Base-by-base conservation (phyloP, 2,888 invertebrate genomes). In the Dynastes hyllus region DNA sequence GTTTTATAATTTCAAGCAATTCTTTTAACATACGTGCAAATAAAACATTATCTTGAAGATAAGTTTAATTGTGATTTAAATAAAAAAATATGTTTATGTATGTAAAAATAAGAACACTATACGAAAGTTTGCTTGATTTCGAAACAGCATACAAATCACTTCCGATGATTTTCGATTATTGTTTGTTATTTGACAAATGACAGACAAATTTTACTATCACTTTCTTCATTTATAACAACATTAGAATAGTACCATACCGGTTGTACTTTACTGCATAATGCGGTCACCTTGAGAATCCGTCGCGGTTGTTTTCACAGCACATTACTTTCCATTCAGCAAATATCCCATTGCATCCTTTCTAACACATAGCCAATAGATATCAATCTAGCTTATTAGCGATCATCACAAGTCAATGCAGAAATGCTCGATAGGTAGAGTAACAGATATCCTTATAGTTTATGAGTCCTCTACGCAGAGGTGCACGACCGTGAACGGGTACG, bases 231-330 rank as follows among this genome's bases (percentile, higher is more conserved):
- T 32, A 29, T 63, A 63, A 32, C 63, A 32, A 27, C 63, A 40
- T 40, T 6, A 37, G 37, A 40, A 40, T 6, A 40, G 6, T 40
- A 40, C 40, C 40, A 6, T 40, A 16, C 11, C 22, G 29, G 61
- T 63, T 63, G 63, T 63, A 63, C 27, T 29, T 32, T 29, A 13
- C 29, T 1, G 32, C 69, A 51, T 69, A 69, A 27, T 50, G 45
- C 69, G 69, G 69, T 51, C 69, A 69, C 69, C 69, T 69, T 69
- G 69, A 9, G 50, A 16, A 50, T 69, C 9, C 51, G 69, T 50
- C 29, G 11, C 69, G 69, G 51, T 69, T 69, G 69, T 69, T 69
- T 69, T 69, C 69, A 69, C 69, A 51, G 51, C 50, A 67, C 67
- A 27, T 51, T 69, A 51, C 69, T 69, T 69, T 69, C 69, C 69